Conservation (phyloP, 2,113 vertebrate genomes). For the Picathartes gymnocephalus region DNA sequence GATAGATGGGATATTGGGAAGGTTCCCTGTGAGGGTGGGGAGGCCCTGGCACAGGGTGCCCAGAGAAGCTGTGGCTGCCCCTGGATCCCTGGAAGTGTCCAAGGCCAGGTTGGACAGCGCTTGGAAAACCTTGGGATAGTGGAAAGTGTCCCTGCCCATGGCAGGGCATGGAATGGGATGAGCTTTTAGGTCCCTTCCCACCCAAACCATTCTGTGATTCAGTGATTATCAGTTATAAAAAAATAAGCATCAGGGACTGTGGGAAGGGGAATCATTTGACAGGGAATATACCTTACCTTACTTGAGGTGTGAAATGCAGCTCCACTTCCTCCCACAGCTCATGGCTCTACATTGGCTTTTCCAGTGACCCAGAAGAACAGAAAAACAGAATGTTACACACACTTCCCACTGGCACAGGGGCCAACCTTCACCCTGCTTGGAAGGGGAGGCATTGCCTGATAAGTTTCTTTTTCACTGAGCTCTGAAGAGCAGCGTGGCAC, state of each 20-base stretch:
- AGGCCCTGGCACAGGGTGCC: rapidly evolving
- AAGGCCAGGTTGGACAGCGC: rapidly evolving
- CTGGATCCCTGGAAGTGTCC: not conserved
- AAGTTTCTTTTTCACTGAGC: not conserved
- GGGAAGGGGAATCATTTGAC: not conserved
- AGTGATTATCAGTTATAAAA: not conserved
- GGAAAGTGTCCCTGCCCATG: not conserved
- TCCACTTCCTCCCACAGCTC: not conserved
- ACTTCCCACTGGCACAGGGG: not conserved
- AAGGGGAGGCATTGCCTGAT: not conserved
- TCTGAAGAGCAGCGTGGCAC: not conserved
- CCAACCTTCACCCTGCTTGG: not conserved
- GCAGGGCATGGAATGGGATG: rapidly evolving
- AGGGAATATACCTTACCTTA: not conserved
- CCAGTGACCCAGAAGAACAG: not conserved
- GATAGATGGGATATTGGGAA: rapidly evolving
- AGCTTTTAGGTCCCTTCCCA: not conserved
- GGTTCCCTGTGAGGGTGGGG: rapidly evolving
- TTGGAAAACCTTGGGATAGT: not conserved
- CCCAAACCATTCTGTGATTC: not conserved
- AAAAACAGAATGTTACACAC: not conserved
- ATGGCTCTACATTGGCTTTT: not conserved
- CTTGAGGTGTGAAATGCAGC: not conserved
- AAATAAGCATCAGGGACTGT: not conserved
- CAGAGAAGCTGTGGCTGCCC: not conserved